A percentile compares a stretch with the other conserved stretches of the same genome.
Evolutionary conservation across 2,888 invertebrate genomes (phyloP).

Genomic region (Brachyopa scutellaris): DNA sequence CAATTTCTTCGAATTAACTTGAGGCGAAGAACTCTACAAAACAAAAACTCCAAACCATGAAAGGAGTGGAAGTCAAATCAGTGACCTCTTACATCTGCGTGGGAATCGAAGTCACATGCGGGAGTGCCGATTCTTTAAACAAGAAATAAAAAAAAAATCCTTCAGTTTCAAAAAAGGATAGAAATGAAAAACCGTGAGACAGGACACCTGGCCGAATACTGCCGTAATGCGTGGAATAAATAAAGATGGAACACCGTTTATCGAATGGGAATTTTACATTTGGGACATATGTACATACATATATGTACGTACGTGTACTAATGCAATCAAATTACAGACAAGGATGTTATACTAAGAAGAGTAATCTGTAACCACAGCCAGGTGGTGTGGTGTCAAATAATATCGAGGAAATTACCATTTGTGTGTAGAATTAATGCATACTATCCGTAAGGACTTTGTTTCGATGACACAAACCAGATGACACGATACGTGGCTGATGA

Average conservation of each 20-base stretch:
- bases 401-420: too few species aligned
- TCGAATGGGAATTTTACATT: not conserved
- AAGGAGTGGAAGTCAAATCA: slow-evolving; percentile 36
- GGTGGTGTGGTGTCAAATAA: too few species aligned
- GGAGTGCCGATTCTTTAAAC: slow-evolving; percentile 29
- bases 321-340: too few species aligned
- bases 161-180: too few species aligned
- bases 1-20: slow-evolving; percentile 25
- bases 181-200: not conserved
- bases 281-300: too few species aligned
- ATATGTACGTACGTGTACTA: not conserved
- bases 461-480: too few species aligned
- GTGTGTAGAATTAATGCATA: too few species aligned
- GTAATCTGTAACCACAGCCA: too few species aligned
- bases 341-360: too few species aligned
- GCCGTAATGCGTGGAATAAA: not conserved
- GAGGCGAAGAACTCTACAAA: slow-evolving; percentile 1
- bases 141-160: not conserved
- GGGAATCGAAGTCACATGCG: slow-evolving; percentile 51
- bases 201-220: slow-evolving; percentile 2
- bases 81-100: slow-evolving; percentile 53
- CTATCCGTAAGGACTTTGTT: too few species aligned
- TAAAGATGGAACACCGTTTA: not conserved
- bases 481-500: too few species aligned
- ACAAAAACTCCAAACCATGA: not conserved